These are phyloP conservation scores for Panagrolaimus sp. DNA, from an alignment of 1,140 invertebrate species.

Conservation along the genomic window DNA sequence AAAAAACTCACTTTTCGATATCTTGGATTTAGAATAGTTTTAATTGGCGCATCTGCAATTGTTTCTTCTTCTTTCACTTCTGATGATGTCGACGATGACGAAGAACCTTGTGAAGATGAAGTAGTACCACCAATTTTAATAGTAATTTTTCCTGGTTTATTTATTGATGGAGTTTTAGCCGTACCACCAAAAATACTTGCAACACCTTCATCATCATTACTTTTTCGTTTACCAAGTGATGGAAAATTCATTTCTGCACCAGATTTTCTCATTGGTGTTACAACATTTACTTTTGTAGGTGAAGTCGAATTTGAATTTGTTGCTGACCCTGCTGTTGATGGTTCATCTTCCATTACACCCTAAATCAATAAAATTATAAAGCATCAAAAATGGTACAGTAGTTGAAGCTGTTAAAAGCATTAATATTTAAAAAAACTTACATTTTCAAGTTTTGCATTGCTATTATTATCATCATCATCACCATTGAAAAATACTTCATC, in stretches of 20 bases:
- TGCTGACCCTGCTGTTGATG: too few relatives aligned
- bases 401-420: not conserved
- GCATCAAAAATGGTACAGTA: too few relatives aligned
- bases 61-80: not conserved
- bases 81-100: too few relatives aligned
- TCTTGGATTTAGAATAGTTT: slow-evolving; percentile 6
- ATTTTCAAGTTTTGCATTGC: slow-evolving; percentile 22
- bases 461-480: slow-evolving; percentile 44
- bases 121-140: slow-evolving; percentile 37
- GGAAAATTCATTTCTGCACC: slow-evolving; percentile 50
- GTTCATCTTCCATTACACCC: slow-evolving; percentile 2
- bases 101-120: too few relatives aligned
- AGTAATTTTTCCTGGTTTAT: slow-evolving; percentile 39
- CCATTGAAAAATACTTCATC: slow-evolving; percentile 47
- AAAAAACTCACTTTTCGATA: not conserved
- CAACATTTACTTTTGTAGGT: not conserved
- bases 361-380: slow-evolving; percentile 13
- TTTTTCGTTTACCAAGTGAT: slow-evolving; percentile 42
- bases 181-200: slow-evolving; percentile 46
- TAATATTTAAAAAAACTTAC: slow-evolving; percentile 13
- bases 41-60: not conserved
- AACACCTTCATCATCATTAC: slow-evolving; percentile 41
- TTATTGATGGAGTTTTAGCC: slow-evolving; percentile 23
- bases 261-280: slow-evolving; percentile 30
- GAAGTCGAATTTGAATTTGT: not conserved